phyloP scores from a whole-genome alignment of 2,113 vertebrate genomes.

The Gambusia affinis region DNA sequence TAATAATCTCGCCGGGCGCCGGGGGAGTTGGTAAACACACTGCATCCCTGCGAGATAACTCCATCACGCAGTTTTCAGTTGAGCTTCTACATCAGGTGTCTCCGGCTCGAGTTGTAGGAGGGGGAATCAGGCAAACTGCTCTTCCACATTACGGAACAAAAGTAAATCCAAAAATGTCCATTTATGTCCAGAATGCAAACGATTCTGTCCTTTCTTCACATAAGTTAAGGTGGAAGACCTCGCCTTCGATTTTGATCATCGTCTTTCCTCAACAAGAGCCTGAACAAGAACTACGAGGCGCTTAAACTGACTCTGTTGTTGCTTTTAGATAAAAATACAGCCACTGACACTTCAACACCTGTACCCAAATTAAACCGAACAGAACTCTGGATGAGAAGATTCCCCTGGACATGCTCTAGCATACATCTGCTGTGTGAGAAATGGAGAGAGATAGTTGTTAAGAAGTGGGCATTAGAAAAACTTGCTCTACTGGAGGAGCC shows the following conservation, averaged over 20 bases:
- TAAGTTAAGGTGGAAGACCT: too few relatives aligned
- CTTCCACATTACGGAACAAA: neutral
- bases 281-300: neutral
- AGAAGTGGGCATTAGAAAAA: neutral
- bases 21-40: slow-evolving; percentile 43
- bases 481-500: neutral
- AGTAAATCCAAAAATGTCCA: neutral
- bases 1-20: slow-evolving; percentile 42
- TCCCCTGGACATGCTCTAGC: neutral
- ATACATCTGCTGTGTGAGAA: neutral
- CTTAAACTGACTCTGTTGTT: neutral
- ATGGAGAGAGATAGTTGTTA: neutral
- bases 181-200: too few relatives aligned
- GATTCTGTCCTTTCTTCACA: too few relatives aligned
- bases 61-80: slow-evolving; percentile 7
- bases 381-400: neutral
- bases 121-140: neutral
- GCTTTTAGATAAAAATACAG: neutral
- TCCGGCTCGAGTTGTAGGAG: neutral
- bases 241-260: too few relatives aligned
- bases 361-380: neutral
- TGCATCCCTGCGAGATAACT: slow-evolving; percentile 28
- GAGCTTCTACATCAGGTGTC: neutral
- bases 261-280: too few relatives aligned
- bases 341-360: neutral